Evolutionary conservation across 2,797 vertebrate genomes (phyloP).

Genomic region (Peromyscus melanophrys): DNA sequence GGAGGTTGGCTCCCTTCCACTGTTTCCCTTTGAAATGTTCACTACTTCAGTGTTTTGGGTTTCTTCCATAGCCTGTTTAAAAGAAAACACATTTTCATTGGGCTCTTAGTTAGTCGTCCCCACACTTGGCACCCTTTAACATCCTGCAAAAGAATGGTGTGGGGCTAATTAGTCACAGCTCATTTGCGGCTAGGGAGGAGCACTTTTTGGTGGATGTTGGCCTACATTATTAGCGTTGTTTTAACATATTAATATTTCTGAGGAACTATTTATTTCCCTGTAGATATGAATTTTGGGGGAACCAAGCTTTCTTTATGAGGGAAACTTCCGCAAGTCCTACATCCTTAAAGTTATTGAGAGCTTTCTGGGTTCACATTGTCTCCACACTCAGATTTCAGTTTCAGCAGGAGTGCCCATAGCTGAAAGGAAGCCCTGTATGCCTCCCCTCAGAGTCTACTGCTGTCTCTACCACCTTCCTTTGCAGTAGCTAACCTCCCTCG

Average conservation of each 20-base stretch:
- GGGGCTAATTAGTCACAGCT: slow-evolving; percentile 58
- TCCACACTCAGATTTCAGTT: not conserved
- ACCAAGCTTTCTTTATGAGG: slow-evolving; percentile 21
- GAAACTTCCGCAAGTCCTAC: slow-evolving; percentile 42
- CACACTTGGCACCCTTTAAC: slow-evolving; percentile 82
- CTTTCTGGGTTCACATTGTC: not conserved
- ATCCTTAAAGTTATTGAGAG: not conserved
- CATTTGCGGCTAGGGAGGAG: slow-evolving; percentile 24
- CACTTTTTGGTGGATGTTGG: not conserved
- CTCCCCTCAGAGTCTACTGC: not conserved
- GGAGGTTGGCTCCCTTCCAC: slow-evolving; percentile 84
- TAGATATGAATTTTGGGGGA: slow-evolving; percentile 40
- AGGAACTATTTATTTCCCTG: slow-evolving; percentile 61
- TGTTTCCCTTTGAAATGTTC: slow-evolving; percentile 86
- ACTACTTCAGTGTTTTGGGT: slow-evolving; percentile 85
- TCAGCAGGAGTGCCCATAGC: not conserved
- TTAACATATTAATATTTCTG: slow-evolving; percentile 38
- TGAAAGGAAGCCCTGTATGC: not conserved
- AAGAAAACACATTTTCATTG: slow-evolving; percentile 86
- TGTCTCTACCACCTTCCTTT: not conserved
- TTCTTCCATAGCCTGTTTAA: slow-evolving; percentile 86
- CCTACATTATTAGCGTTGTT: slow-evolving; percentile 57
- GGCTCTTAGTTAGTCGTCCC: slow-evolving; percentile 70
- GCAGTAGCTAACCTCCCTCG: not conserved
- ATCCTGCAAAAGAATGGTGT: slow-evolving; percentile 65